Evolutionary conservation across 2,113 vertebrate genomes (phyloP), one percentile per base, ranked within the genome.

Genomic region (Trematocara stigmaticum): DNA sequence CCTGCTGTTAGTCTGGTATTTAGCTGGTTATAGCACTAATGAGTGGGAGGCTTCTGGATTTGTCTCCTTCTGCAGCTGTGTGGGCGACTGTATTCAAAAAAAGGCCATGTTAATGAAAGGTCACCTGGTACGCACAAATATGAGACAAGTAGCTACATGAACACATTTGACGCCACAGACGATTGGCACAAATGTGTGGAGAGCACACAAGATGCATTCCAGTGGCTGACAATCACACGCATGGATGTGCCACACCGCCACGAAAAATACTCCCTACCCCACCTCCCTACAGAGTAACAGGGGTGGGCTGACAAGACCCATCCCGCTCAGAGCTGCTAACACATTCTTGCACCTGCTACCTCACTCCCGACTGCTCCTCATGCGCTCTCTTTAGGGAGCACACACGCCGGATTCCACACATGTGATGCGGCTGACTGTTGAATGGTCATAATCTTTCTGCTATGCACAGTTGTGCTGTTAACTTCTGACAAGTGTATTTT

Each of bases 281-380:
- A 53, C 79, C 66, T 53, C 42, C 49, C 47, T 11, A 57, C n/a
- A 83, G 79, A 86, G 81, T 85, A 85, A 87, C 88, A 89, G 87
- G 88, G 81, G 85, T 91, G 91, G 90, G 92, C 88, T 92, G 93
- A 93, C 91, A 86, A 83, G 90, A 92, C 85, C 88, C 82, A 83
- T 93, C 91, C 93, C 45, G 76, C 84, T 91, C 82, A 56, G 87
- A 88, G 89, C 89, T 89, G 89, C 90, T 84, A 82, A 94, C 86
- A 89, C 90, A 92, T 93, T 94, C 92, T 83, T 91, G 93, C 94
- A 95, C 93, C 95, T 95, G 94, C 94, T 93, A 89, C 92, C 91
- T 88, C 86, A 87, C 84, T 88, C 87, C 79, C 35, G 34, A 86
- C 90, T 66, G 81, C 89, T 78, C 57, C 90, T 88, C 92, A 88